phyloP scores from a whole-genome alignment of 2,113 vertebrate genomes.

The Labeo rohita region DNA sequence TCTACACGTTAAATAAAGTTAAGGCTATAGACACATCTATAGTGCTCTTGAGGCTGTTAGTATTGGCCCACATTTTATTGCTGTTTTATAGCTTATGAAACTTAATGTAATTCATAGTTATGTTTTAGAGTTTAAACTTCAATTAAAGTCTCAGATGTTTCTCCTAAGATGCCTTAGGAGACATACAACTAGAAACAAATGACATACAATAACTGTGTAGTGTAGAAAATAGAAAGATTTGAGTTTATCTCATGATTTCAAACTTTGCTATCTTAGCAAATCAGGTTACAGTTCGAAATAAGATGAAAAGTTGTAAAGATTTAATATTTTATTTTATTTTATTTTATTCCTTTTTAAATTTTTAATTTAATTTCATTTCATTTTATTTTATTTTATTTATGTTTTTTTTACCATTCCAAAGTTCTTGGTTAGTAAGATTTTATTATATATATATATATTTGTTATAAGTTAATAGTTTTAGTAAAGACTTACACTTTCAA shows the following conservation, averaged over 20 bases:
- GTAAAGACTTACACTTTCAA: too few relatives aligned
- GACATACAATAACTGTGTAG: neutral
- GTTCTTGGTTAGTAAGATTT: too few relatives aligned
- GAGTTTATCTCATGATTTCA: neutral
- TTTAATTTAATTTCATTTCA: too few relatives aligned
- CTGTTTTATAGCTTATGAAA: neutral
- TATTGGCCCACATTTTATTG: neutral
- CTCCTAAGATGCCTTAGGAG: neutral
- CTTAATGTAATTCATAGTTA: constrained; percentile 17
- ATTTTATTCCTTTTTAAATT: too few relatives aligned
- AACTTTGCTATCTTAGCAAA: neutral
- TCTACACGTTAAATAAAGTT: constrained; percentile 30
- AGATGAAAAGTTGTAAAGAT: too few relatives aligned
- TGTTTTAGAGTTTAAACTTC: neutral
- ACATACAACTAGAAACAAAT: neutral
- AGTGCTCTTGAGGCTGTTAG: constrained; percentile 21
- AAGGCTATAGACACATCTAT: neutral
- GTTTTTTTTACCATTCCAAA: too few relatives aligned
- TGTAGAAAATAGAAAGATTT: neutral
- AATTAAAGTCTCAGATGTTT: neutral
- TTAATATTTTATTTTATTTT: too few relatives aligned
- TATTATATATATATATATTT: too few relatives aligned
- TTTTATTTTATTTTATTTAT: too few relatives aligned
- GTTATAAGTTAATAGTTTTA: too few relatives aligned
- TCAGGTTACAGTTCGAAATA: too few relatives aligned